These are phyloP conservation scores for Tragelaphus oryx DNA, from an alignment of 2,797 vertebrate species.

Conservation along the genomic window DNA sequence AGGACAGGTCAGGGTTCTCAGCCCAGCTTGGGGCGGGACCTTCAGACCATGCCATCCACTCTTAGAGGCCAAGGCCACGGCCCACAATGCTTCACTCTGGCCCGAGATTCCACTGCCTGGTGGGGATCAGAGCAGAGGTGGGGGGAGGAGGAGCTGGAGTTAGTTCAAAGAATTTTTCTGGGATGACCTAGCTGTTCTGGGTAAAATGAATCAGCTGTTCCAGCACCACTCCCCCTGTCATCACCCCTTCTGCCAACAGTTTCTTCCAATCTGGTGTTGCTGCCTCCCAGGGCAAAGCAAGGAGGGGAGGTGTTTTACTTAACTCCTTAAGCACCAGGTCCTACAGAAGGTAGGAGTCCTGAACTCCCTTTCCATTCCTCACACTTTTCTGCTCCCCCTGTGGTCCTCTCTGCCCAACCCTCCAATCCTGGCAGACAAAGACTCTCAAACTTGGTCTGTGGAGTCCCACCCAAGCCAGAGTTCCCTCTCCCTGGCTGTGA, in stretches of 20 bases:
- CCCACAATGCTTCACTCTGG: not conserved
- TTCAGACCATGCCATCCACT: not conserved
- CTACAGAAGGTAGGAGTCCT: not conserved
- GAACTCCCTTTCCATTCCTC: not conserved
- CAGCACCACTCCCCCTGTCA: not conserved
- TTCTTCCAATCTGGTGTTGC: not conserved
- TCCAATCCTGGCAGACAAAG: not conserved
- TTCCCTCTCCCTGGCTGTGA: not conserved
- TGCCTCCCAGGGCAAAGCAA: not conserved
- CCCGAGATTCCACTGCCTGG: not conserved
- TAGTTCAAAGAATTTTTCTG: not conserved
- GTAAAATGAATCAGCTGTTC: slow-evolving; percentile 18
- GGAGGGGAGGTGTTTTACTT: not conserved
- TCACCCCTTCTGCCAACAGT: not conserved
- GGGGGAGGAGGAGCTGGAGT: not conserved
- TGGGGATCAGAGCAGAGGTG: not conserved
- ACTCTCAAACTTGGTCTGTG: not conserved
- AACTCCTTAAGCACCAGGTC: not conserved
- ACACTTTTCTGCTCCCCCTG: not conserved
- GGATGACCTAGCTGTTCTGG: slow-evolving; percentile 5
- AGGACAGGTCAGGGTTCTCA: not conserved
- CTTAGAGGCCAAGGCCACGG: not conserved
- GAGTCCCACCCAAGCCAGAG: not conserved
- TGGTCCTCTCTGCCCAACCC: not conserved
- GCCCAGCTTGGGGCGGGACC: not conserved